Percentiles rank a stretch among this genome's conserved stretches.
Evolutionary conservation across 2,113 vertebrate genomes (phyloP).

Genomic region (Carettochelys insculpta): DNA sequence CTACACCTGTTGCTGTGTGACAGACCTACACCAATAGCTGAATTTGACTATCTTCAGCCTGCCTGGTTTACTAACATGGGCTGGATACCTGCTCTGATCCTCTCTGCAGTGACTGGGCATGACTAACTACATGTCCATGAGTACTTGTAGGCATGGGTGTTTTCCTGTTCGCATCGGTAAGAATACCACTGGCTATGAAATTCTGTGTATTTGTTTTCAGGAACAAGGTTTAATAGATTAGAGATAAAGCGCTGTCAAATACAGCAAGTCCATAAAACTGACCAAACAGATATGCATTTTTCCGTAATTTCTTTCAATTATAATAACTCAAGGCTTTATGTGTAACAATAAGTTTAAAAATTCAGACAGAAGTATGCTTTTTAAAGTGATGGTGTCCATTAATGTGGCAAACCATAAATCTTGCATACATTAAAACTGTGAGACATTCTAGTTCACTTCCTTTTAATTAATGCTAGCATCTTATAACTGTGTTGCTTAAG

Average conservation of each 20-base stretch:
- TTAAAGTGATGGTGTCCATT: slow-evolving; percentile 57
- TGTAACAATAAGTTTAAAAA: neutral
- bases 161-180: neutral
- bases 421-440: slow-evolving; percentile 66
- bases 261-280: neutral
- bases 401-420: slow-evolving; percentile 55
- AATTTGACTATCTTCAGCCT: neutral
- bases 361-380: neutral
- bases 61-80: neutral
- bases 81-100: rapidly evolving
- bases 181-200: neutral
- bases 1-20: neutral
- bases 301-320: neutral
- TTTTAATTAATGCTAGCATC: slow-evolving; percentile 69
- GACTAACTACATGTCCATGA: neutral
- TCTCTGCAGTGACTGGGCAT: neutral
- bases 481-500: slow-evolving; percentile 69
- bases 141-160: rapidly evolving
- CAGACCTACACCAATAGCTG: neutral
- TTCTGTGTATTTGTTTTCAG: neutral
- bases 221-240: neutral
- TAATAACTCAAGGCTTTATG: neutral
- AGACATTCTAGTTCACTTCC: slow-evolving; percentile 70
- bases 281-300: neutral
- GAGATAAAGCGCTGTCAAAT: neutral